These are phyloP conservation scores for Leucoma salicis DNA, from an alignment of 2,888 invertebrate genomes.

Conservation along the genomic window DNA sequence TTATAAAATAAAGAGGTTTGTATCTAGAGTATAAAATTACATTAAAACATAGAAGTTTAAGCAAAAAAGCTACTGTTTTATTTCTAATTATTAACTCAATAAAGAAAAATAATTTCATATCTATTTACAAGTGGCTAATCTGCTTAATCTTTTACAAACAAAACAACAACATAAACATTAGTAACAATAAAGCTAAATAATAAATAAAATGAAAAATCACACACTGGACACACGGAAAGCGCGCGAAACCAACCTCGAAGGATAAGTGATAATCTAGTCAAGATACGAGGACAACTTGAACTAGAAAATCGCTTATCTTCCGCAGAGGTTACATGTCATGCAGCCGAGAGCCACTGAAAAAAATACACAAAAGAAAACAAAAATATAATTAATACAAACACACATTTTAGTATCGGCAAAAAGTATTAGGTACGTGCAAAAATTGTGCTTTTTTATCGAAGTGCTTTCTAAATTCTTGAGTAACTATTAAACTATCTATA, in stretches of 20 bases:
- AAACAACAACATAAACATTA: slow-evolving; percentile 19
- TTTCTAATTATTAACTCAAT: too few species aligned
- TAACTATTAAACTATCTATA: neutral
- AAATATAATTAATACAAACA: slow-evolving; percentile 3
- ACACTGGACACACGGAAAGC: slow-evolving; percentile 59
- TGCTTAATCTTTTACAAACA: slow-evolving; percentile 5
- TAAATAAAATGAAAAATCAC: slow-evolving; percentile 37
- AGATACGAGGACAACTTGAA: slow-evolving; percentile 72
- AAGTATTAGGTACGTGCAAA: neutral
- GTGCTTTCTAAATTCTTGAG: neutral
- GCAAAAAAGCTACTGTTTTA: neutral
- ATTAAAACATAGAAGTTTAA: neutral
- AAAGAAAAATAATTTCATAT: too few species aligned
- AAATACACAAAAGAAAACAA: slow-evolving; percentile 24
- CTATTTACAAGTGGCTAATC: too few species aligned
- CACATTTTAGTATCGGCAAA: neutral
- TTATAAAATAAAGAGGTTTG: too few species aligned
- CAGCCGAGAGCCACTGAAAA: slow-evolving; percentile 38
- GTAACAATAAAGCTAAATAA: slow-evolving; percentile 20
- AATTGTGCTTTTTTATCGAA: neutral
- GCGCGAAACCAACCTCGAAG: slow-evolving; percentile 60
- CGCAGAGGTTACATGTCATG: slow-evolving; percentile 50
- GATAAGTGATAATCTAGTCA: slow-evolving; percentile 87
- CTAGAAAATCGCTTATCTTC: slow-evolving; percentile 82
- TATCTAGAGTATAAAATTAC: neutral